phyloP scores from a whole-genome alignment of 2,888 invertebrate genomes.

The Leptarthrus brevirostris region DNA sequence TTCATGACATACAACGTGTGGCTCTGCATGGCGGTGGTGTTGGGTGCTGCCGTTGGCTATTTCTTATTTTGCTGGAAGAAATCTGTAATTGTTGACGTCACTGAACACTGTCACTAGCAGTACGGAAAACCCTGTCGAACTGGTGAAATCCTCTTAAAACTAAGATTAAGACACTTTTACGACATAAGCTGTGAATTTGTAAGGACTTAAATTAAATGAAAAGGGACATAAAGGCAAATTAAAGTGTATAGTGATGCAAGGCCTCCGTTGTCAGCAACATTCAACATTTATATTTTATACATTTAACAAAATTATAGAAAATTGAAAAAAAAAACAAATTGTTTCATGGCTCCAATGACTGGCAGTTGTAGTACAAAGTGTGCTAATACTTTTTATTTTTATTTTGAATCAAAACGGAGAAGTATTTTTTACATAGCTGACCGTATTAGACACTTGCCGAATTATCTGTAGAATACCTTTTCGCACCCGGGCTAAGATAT shows the following conservation, averaged over 20 bases:
- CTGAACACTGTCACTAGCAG: slow-evolving; percentile 92
- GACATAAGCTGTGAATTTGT: slow-evolving; percentile 62
- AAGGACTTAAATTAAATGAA: slow-evolving; percentile 56
- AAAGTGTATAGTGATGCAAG: not conserved
- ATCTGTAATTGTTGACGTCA: slow-evolving; percentile 91
- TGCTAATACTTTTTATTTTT: not conserved
- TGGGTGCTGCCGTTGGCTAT: slow-evolving; percentile 91
- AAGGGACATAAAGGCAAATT: not conserved
- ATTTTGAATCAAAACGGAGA: too few relatives aligned
- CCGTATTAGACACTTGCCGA: not conserved
- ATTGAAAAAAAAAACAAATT: too few relatives aligned
- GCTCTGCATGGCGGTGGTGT: slow-evolving; percentile 88
- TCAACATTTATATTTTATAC: not conserved
- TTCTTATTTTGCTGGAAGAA: slow-evolving; percentile 97
- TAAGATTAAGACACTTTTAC: slow-evolving; percentile 62
- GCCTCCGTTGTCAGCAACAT: not conserved
- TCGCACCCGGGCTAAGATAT: not conserved
- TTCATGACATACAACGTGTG: slow-evolving; percentile 98
- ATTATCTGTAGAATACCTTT: not conserved
- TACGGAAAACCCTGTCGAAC: slow-evolving; percentile 60
- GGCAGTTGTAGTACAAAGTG: not conserved
- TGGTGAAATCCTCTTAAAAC: slow-evolving; percentile 60
- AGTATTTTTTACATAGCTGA: not conserved
- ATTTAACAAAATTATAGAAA: too few relatives aligned
- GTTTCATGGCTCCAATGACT: not conserved